phyloP scores from a whole-genome alignment of 1,140 invertebrate species.

The Drosophila gunungcola region DNA sequence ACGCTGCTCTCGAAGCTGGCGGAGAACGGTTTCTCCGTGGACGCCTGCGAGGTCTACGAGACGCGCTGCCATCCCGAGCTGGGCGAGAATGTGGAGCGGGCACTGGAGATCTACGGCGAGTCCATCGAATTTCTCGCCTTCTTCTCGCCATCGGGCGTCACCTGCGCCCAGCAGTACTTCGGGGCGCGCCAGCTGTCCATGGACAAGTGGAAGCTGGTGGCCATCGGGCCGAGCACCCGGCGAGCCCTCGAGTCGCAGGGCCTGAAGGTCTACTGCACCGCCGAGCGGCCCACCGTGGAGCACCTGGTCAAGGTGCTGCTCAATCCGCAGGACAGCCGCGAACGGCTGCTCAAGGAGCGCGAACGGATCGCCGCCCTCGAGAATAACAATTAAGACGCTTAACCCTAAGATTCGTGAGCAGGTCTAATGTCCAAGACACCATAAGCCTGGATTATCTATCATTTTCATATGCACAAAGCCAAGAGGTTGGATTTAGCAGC shows the following conservation, averaged over 20 bases:
- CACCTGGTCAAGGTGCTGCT: slow-evolving; percentile 81
- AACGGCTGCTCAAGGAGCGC: slow-evolving; percentile 53
- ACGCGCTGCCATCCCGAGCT: slow-evolving; percentile 85
- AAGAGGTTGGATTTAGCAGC: too few species aligned
- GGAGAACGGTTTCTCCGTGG: slow-evolving; percentile 84
- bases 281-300: slow-evolving; percentile 83
- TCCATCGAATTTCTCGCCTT: slow-evolving; percentile 86
- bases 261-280: slow-evolving; percentile 73
- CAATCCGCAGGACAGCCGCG: slow-evolving; percentile 76
- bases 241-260: slow-evolving; percentile 70
- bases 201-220: slow-evolving; percentile 77
- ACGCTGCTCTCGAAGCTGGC: slow-evolving; percentile 84
- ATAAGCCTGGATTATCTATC: neutral
- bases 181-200: slow-evolving; percentile 52
- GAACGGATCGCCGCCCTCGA: slow-evolving; percentile 33
- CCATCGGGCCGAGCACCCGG: slow-evolving; percentile 82
- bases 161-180: slow-evolving; percentile 73
- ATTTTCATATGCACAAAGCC: too few species aligned
- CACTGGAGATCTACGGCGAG: slow-evolving; percentile 75
- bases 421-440: neutral
- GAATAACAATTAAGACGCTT: slow-evolving; percentile 23
- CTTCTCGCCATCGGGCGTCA: slow-evolving; percentile 86
- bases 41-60: slow-evolving; percentile 86
- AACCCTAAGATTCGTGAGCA: slow-evolving; percentile 4
- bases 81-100: slow-evolving; percentile 85